Evolutionary conservation across 2,797 vertebrate species (phyloP), one percentile per base, ranked within the genome.

Genomic region (Ammospiza maritima): DNA sequence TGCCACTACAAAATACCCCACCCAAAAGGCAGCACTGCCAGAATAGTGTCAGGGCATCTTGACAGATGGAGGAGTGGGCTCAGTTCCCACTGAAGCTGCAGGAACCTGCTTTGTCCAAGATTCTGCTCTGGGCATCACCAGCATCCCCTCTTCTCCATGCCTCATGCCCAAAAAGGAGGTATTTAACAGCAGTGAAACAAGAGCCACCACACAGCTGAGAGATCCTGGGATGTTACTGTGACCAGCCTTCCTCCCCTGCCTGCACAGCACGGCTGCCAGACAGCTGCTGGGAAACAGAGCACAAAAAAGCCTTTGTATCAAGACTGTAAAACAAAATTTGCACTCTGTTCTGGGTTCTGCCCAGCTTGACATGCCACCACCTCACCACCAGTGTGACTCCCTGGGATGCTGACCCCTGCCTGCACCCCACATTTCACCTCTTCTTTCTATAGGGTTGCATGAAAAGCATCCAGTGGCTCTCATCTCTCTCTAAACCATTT

Each of bases 251-350:
- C 84, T 75, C 34, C 44, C 27, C 40, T 45, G 50, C 22, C n/a
- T 77, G 70, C 51, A 48, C 0, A 71, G 64, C 56, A 82, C 0
- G 1, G 40, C 69, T 90, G 76, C 40, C 57, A 1, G 1, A 67
- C 74, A 94, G 71, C 79, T 88, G 74, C 80, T 77, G 54, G 62
- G 74, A 74, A 88, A 76, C 17, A 84, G 72, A 88, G 58, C 20
- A 66, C 66, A 94, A 77, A 83, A 87, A 64, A 69, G 21, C 47
- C 66, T 94, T 93, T 82, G 60, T 58, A 79, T 10, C 64, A 76
- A 47, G 11, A 53, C 32, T 1, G 1, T 47, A 73, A 85, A 90
- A 34, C 30, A 83, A 23, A 75, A 20, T 34, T 18, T 1, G 0
- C n/a, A 7, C 62, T 80, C 16, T 1, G 4, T 50, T 61, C 61